phyloP scores from a whole-genome alignment of 2,888 invertebrate genomes.

The Halictus ligatus region DNA sequence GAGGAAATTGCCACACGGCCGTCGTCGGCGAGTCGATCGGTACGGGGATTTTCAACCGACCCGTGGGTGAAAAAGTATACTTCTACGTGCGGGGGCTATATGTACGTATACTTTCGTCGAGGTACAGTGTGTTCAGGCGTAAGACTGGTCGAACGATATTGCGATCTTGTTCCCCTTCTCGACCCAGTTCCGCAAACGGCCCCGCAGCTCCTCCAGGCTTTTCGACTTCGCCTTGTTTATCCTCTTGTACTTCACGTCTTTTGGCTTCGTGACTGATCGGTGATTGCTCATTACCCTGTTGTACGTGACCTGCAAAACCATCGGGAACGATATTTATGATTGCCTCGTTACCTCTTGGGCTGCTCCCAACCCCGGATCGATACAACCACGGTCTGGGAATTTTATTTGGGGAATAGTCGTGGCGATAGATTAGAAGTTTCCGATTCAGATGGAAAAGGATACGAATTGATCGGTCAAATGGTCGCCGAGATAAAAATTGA shows the following conservation, averaged over 20 bases:
- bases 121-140: slow-evolving; percentile 75
- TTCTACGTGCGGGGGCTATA: slow-evolving; percentile 15
- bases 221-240: slow-evolving; percentile 96
- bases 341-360: not conserved
- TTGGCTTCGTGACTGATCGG: slow-evolving; percentile 94
- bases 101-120: slow-evolving; percentile 49
- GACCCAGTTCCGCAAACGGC: slow-evolving; percentile 93
- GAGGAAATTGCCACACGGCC: not conserved
- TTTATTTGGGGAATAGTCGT: not conserved
- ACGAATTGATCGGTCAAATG: not conserved
- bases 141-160: slow-evolving; percentile 88
- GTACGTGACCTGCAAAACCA: slow-evolving; percentile 87
- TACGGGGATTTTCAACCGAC: not conserved
- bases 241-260: slow-evolving; percentile 95
- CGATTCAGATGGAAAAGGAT: not conserved
- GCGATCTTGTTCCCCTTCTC: slow-evolving; percentile 90
- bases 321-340: not conserved
- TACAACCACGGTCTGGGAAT: not conserved
- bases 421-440: not conserved
- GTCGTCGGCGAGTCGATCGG: slow-evolving; percentile 21
- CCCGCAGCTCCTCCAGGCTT: slow-evolving; percentile 93
- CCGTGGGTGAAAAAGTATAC: slow-evolving; percentile 24
- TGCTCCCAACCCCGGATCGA: not conserved
- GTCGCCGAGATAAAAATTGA: not conserved
- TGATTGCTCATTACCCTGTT: slow-evolving; percentile 96